Evolutionary conservation across 2,113 vertebrate species (phyloP).

Genomic region (Brachyistius frenatus): DNA sequence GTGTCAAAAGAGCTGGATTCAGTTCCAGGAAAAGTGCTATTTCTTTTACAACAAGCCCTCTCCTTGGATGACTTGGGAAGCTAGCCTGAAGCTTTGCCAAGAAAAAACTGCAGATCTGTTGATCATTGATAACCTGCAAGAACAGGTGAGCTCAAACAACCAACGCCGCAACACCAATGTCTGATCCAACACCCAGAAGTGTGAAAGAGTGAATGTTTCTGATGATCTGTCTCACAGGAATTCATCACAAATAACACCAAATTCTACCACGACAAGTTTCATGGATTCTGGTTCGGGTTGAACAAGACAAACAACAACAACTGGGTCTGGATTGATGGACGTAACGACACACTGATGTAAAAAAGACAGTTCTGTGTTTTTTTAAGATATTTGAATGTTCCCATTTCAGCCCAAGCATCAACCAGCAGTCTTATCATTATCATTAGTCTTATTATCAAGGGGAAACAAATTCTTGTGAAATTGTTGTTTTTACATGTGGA

Average conservation of each 20-base stretch:
- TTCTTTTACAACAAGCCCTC: accelerated
- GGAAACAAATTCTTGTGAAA: too few species aligned
- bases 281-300: constrained; percentile 64
- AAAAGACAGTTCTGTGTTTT: too few species aligned
- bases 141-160: constrained; percentile 51
- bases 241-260: constrained; percentile 26
- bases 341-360: neutral
- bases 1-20: constrained; percentile 19
- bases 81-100: accelerated
- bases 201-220: neutral
- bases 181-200: too few species aligned
- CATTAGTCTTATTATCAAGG: too few species aligned
- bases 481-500: too few species aligned
- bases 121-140: constrained; percentile 9
- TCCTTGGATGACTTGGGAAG: accelerated
- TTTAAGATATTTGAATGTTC: too few species aligned
- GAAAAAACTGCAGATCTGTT: accelerated
- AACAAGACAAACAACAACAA: accelerated
- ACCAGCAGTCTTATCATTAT: too few species aligned
- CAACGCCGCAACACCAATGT: neutral
- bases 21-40: constrained; percentile 56
- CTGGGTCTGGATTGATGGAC: constrained; percentile 60
- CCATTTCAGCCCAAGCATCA: too few species aligned
- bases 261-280: accelerated
- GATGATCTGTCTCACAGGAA: constrained; percentile 36